Conservation (phyloP, 2,888 invertebrate genomes). For the Latrodectus hesperus region DNA sequence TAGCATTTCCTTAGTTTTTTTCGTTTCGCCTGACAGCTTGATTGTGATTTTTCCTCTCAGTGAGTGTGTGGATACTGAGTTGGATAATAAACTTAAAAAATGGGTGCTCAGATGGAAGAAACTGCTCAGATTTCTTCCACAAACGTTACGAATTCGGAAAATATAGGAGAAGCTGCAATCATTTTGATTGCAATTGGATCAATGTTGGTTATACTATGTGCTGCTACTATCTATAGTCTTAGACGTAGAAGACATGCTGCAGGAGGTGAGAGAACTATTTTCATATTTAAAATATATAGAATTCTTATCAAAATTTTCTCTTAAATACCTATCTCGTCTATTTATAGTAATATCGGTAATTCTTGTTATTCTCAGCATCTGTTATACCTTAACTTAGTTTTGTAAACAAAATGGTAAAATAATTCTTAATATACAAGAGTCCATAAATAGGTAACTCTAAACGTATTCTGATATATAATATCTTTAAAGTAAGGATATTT, state of each 20-base stretch:
- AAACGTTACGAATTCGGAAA: conserved; percentile 21
- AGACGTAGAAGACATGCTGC: conserved; percentile 36
- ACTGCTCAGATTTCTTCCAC: conserved; percentile 3
- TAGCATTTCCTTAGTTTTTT: neutral
- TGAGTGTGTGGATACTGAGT: neutral
- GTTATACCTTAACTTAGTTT: no score
- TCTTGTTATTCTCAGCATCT: no score
- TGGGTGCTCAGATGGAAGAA: conserved; percentile 34
- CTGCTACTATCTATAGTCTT: conserved; percentile 58
- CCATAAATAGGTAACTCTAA: no score
- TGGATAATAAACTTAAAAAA: conserved; percentile 14
- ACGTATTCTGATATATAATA: no score
- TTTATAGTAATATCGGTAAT: no score
- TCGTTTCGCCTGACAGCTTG: neutral
- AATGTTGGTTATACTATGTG: conserved; percentile 51
- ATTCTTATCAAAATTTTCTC: no score
- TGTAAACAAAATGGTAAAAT: no score
- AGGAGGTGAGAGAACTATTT: conserved; percentile 24
- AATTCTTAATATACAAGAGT: no score
- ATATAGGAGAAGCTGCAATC: conserved; percentile 50
- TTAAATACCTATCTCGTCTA: no score
- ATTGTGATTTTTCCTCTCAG: neutral
- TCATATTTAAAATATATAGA: no score
- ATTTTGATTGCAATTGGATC: conserved; percentile 53
- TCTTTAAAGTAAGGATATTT: no score